Conservation (phyloP, 2,113 vertebrate genomes). For the Aphyosemion australe region DNA sequence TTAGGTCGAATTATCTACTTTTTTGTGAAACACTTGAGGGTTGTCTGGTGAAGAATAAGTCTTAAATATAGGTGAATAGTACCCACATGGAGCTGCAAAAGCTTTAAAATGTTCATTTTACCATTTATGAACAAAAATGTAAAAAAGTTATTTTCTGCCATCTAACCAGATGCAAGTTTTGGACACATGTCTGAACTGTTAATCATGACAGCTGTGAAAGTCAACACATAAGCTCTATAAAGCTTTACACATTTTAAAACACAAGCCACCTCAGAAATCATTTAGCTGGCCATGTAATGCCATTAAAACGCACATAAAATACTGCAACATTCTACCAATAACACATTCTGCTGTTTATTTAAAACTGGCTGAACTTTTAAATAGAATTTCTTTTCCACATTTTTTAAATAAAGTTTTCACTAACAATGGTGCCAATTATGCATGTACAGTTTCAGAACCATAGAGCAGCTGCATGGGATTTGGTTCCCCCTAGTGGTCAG, state of each 20-base stretch:
- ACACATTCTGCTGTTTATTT: not conserved
- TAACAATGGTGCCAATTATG: not conserved
- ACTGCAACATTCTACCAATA: no score
- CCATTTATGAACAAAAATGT: no score
- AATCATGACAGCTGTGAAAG: not conserved
- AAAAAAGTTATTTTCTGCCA: no score
- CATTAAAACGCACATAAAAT: not conserved
- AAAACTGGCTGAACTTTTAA: not conserved
- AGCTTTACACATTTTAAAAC: not conserved
- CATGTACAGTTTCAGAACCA: not conserved
- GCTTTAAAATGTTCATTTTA: not conserved
- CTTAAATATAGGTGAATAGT: no score
- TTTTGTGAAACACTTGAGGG: not conserved
- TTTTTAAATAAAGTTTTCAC: no score
- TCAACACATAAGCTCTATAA: not conserved
- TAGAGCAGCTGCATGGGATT: not conserved
- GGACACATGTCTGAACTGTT: no score
- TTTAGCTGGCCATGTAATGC: not conserved
- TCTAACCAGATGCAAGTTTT: no score
- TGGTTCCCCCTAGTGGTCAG: conserved; percentile 33
- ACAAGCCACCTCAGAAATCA: no score
- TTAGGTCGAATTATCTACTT: not conserved
- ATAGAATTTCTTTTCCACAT: no score
- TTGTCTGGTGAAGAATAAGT: not conserved
- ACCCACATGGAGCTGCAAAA: not conserved